A percentile compares a stretch with the other conserved stretches of the same genome.
These are phyloP conservation scores for Heliothis virescens DNA, from an alignment of 1,140 invertebrate genomes.

Conservation along the genomic window DNA sequence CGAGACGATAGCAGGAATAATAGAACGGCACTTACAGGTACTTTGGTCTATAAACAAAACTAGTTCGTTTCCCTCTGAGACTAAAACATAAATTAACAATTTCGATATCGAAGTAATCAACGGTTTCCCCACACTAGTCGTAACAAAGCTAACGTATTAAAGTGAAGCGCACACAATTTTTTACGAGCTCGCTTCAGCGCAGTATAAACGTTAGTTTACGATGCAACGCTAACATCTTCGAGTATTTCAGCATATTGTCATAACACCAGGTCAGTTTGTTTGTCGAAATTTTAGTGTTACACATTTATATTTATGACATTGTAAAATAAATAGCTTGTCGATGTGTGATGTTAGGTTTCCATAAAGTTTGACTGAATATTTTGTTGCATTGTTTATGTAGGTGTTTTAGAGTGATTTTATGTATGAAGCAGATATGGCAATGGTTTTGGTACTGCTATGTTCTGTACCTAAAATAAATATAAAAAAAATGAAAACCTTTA, in stretches of 20 bases:
- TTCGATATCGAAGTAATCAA: background rate
- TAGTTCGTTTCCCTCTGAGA: too few relatives aligned
- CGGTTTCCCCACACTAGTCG: background rate
- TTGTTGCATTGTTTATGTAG: background rate
- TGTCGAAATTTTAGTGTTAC: background rate
- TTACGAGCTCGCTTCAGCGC: constrained; percentile 12
- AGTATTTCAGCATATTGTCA: constrained; percentile 5
- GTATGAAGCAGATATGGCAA: too few relatives aligned
- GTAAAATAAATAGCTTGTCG: background rate
- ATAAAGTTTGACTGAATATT: background rate
- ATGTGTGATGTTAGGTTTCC: background rate
- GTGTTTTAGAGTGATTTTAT: too few relatives aligned
- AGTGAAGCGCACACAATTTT: constrained; percentile 27
- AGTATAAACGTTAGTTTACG: constrained; percentile 19
- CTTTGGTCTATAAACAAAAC: too few relatives aligned
- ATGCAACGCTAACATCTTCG: constrained; percentile 5
- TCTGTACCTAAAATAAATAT: too few relatives aligned
- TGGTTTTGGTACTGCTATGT: too few relatives aligned
- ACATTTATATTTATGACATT: background rate
- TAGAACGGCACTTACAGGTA: too few relatives aligned
- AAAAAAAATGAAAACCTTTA: too few relatives aligned
- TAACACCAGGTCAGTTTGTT: background rate
- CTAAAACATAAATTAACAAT: too few relatives aligned
- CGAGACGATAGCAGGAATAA: too few relatives aligned
- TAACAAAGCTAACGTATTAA: constrained; percentile 22